phyloP scores from a whole-genome alignment of 2,888 invertebrate species.

The Lasioglossum pauxillum region DNA sequence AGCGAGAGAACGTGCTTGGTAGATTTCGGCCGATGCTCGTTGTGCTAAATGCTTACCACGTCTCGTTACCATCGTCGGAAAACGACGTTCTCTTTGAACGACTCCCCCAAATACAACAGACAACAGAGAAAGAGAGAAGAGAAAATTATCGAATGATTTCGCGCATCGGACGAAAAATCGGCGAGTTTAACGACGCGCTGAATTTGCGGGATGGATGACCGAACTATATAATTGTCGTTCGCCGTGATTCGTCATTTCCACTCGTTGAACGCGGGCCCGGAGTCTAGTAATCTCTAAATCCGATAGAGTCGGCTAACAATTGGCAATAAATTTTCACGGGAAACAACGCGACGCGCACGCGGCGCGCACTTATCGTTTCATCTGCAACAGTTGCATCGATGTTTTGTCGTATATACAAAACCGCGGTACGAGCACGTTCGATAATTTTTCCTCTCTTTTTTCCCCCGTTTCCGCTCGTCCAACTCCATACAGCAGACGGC shows the following conservation, averaged over 20 bases:
- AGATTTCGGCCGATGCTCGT: conserved; percentile 8
- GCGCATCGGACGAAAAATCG: background rate
- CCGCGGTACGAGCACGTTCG: conserved; percentile 52
- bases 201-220: background rate
- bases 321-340: conserved; percentile 54
- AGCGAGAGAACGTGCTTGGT: conserved; percentile 59
- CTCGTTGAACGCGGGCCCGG: background rate
- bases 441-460: conserved; percentile 54
- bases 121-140: background rate
- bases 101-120: background rate
- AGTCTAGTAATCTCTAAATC: conserved; percentile 47
- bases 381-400: conserved; percentile 52
- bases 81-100: background rate
- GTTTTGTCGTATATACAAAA: conserved; percentile 45
- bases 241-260: conserved; percentile 41
- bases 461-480: conserved; percentile 16
- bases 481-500: background rate
- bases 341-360: conserved; percentile 29
- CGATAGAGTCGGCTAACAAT: conserved; percentile 49
- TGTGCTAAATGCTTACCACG: conserved; percentile 17
- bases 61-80: background rate
- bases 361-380: conserved; percentile 47
- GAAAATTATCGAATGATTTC: background rate
- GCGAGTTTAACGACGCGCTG: background rate
- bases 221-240: conserved; percentile 44